Evolutionary conservation across 2,888 invertebrate species (phyloP), one percentile per base, ranked within the genome.

Genomic region (Gryllus longicercus): DNA sequence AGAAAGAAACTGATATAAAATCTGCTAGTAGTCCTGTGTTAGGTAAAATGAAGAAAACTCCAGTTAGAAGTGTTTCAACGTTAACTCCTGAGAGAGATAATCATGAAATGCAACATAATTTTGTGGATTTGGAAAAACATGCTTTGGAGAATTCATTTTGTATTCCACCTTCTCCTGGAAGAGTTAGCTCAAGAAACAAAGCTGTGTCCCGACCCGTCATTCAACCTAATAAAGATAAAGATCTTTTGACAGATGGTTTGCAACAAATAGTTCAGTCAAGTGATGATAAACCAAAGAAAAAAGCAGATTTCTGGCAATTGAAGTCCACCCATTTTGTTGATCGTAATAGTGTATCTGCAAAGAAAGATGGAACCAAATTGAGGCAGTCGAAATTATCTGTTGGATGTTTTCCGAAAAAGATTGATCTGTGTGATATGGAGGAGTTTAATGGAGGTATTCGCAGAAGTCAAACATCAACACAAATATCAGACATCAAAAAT

Each of bases 1-100:
- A 63, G 14, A 63, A 63, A 63, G 63, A 63, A n/a, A n/a, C 11
- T 5, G 63, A 63, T 18, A 63, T 8, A n/a, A n/a, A 18, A 63
- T 63, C 63, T 63, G 16, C n/a, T 63, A n/a, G n/a, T n/a, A 63
- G 63, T 63, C 63, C 63, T 63, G 63, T 63, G n/a, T n/a, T 63
- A 3, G 63, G 63, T 14, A 63, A 63, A 63, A 18, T n/a, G n/a
- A 63, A 63, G 63, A 63, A 63, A 63, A 63, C 63, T 11, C 63
- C 63, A 18, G 14, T 63, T 14, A 63, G 63, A 63, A 63, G 16
- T 16, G 16, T 14, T 14, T 14, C 16, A n/a, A 8, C 0, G 5
- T 18, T n/a, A 18, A 14, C 63, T 18, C 63, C 63, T n/a, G 63
- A 18, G 10, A 63, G 14, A 14, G 8, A 14, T 12, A 14, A 63